These are phyloP conservation scores for Mus caroli DNA, from an alignment of 2,797 vertebrate species.

Conservation along the genomic window DNA sequence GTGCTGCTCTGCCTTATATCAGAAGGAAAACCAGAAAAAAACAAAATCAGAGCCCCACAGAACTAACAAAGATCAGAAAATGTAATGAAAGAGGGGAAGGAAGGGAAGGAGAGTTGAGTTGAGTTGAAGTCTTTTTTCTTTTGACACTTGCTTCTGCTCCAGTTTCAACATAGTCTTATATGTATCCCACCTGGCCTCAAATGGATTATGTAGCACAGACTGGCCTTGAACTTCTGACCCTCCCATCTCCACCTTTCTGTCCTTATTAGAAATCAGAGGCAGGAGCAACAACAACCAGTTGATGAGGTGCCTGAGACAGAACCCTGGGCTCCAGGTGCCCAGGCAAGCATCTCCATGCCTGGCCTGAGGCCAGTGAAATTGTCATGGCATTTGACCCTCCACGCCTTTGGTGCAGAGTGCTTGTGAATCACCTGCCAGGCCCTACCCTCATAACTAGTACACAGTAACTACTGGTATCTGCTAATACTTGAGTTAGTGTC, in stretches of 20 bases:
- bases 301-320: neutral
- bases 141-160: neutral
- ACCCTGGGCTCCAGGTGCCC: neutral
- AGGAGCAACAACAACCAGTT: neutral
- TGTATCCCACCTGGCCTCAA: neutral
- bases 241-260: too few relatives aligned
- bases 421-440: neutral
- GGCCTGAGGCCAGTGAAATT: constrained; percentile 21
- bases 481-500: constrained; percentile 75
- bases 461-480: constrained; percentile 23
- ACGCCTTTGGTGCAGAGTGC: neutral
- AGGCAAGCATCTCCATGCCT: neutral
- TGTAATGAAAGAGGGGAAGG: neutral
- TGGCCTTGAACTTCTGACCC: neutral
- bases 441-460: neutral
- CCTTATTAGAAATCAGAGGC: neutral
- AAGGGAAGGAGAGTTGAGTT: neutral
- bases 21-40: neutral
- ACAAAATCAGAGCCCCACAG: constrained; percentile 41
- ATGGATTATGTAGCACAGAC: neutral
- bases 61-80: constrained; percentile 51
- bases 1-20: neutral
- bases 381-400: neutral
- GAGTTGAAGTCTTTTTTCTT: constrained; percentile 32
- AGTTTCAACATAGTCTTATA: neutral